Evolutionary conservation across 2,113 vertebrate species (phyloP).

Genomic region (Oxygymnocypris stewartii): DNA sequence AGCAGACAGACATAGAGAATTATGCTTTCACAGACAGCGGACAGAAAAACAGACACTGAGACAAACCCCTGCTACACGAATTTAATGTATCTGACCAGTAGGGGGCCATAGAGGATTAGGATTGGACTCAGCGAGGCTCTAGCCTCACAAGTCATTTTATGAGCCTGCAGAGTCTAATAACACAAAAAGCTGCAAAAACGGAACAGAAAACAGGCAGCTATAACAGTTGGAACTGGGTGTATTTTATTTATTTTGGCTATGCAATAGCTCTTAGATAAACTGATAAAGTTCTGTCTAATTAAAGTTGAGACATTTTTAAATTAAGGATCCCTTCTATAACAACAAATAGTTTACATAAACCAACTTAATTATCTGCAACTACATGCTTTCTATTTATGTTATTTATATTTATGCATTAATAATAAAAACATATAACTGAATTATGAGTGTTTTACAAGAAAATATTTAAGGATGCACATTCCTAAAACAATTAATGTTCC

Average conservation of each 20-base stretch:
- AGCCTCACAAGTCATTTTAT: slow-evolving; percentile 59
- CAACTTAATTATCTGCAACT: background rate
- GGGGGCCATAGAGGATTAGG: slow-evolving; percentile 82
- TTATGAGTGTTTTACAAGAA: background rate
- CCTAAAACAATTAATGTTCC: background rate
- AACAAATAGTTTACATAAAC: background rate
- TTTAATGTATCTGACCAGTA: slow-evolving; percentile 74
- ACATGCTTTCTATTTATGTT: background rate
- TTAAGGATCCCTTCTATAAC: background rate
- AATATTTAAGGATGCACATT: background rate
- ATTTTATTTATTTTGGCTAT: background rate
- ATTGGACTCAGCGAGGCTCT: slow-evolving; percentile 77
- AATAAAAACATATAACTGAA: background rate
- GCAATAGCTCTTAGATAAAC: background rate
- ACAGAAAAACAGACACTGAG: slow-evolving; percentile 46
- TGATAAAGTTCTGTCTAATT: no score
- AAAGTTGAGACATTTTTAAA: background rate
- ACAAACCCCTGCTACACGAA: slow-evolving; percentile 20
- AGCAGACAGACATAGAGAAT: slow-evolving; percentile 35
- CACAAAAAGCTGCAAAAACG: background rate
- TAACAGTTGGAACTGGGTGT: background rate
- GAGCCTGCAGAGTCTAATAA: slow-evolving; percentile 3
- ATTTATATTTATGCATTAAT: background rate
- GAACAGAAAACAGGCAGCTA: slow-evolving; percentile 9
- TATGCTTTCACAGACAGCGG: slow-evolving; percentile 65